Evolutionary conservation across 1,140 invertebrate species (phyloP).

Genomic region (Daktulosphaira vitifoliae): DNA sequence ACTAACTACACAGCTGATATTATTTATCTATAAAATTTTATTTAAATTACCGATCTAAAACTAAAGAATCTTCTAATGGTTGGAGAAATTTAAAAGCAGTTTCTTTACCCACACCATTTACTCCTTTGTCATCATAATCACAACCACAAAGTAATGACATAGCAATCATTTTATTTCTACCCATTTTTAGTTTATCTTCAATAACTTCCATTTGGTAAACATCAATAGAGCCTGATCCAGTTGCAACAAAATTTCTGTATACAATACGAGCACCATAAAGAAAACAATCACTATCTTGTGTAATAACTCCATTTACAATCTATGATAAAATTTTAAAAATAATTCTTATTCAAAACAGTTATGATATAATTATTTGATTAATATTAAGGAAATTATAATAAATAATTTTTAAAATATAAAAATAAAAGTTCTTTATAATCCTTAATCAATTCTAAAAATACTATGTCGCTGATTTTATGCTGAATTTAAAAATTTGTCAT

Average conservation of each 20-base stretch:
- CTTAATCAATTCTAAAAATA: too few relatives aligned
- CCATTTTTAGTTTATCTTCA: constrained; percentile 52
- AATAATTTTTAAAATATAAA: too few relatives aligned
- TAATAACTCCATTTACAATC: constrained; percentile 80
- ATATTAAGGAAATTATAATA: too few relatives aligned
- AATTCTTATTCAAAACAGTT: too few relatives aligned
- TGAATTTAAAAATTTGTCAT: too few relatives aligned
- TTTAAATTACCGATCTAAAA: constrained; percentile 51
- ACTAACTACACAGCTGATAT: too few relatives aligned
- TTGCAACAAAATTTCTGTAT: constrained; percentile 74
- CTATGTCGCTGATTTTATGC: too few relatives aligned
- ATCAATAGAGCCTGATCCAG: constrained; percentile 58
- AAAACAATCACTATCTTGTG: constrained; percentile 87
- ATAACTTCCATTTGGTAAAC: constrained; percentile 63
- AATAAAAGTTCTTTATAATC: too few relatives aligned
- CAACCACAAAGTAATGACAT: constrained; percentile 76
- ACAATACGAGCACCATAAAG: constrained; percentile 75
- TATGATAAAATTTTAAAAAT: constrained; percentile 44
- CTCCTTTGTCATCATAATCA: constrained; percentile 71
- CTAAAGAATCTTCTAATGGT: constrained; percentile 50
- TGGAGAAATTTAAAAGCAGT: constrained; percentile 65
- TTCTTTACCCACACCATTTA: constrained; percentile 70
- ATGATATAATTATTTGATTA: too few relatives aligned
- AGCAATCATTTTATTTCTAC: constrained; percentile 72
- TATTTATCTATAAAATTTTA: too few relatives aligned